Evolutionary conservation across 64 coral and sea anemone species (phyloP).

Genomic region (Dendrophyllia cribrosa): DNA sequence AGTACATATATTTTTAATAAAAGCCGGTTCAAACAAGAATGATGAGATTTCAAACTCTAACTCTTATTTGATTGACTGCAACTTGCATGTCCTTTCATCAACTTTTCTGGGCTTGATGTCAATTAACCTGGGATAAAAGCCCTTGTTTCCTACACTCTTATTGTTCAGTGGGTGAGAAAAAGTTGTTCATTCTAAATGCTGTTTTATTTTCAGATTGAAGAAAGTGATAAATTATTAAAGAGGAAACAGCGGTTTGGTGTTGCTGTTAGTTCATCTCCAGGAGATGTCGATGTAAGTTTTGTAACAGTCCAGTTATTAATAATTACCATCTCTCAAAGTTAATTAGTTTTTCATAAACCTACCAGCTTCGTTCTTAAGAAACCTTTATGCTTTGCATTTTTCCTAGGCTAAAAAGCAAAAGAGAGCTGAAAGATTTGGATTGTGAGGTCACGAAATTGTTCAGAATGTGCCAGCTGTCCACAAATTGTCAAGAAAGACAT

Average conservation of each 20-base stretch:
- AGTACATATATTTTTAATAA: no score
- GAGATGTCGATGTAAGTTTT: conserved; percentile 59
- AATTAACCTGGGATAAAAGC: no score
- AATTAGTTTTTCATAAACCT: background rate
- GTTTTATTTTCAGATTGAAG: conserved; percentile 41
- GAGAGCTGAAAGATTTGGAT: conserved; percentile 67
- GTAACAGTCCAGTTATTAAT: background rate
- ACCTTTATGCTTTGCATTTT: background rate
- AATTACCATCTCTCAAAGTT: background rate
- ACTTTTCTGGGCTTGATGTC: no score
- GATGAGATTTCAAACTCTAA: no score
- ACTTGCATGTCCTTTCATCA: no score
- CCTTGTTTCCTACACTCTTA: no score
- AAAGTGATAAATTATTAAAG: conserved; percentile 64
- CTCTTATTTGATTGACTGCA: no score
- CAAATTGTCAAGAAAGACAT: background rate
- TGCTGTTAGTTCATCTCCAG: conserved; percentile 31
- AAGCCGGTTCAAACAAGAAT: no score
- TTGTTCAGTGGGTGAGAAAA: no score
- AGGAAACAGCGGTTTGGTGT: conserved; percentile 76
- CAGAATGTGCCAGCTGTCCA: background rate
- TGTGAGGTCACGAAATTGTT: background rate
- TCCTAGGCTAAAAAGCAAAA: conserved; percentile 71
- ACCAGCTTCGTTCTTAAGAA: background rate
- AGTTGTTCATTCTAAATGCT: background rate